Base-by-base conservation (phyloP, 37 sponge, comb jelly and placozoan species). In the Ephydatia muelleri region DNA sequence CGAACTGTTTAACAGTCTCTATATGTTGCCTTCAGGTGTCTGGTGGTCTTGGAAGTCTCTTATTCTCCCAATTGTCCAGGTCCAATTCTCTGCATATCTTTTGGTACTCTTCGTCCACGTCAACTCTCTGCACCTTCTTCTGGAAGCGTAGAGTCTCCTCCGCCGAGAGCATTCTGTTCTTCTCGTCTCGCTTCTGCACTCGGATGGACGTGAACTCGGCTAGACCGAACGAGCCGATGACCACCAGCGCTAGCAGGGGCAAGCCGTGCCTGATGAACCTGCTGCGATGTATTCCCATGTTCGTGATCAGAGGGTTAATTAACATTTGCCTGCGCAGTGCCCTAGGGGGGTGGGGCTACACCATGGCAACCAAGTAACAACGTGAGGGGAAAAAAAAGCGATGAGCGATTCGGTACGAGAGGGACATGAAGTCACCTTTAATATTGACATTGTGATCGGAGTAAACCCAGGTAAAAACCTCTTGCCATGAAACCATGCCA, bases 11-110 rank as follows among this genome's bases (percentile, higher is more conserved):
- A 43, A 43, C 43, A 43, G 43, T 43, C 6, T 43, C 43, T 9
- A 9, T 43, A 6, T 43, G 43, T 43, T 6, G 6, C 6, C 43
- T 43, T 43, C 43, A 43, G 3, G 43, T 43, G n/a, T 89, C 90
- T 86, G 86, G 86, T 0, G 94, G 94, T 0, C 94, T 78, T 1
- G 94, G 94, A 0, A 85, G 92, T 80, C 94, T 80, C 71, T 87
- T 91, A 67, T 94, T 94, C 86, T 88, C 94, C 94, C 94, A 94
- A 49, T 88, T 48, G 19, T 91, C 86, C 67, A 94, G 88, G 72
- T 94, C 89, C 36, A 91, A 49, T 35, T 87, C 38, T 65, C 84
- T 57, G 57, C 73, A 31, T 25, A 77, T 72, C 37, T 88, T 67
- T 27, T 77, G 36, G 34, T 75, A 87, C 72, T 92, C 92, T 22